Evolutionary conservation across 2,113 vertebrate genomes (phyloP).

Genomic region (Nestor notabilis): DNA sequence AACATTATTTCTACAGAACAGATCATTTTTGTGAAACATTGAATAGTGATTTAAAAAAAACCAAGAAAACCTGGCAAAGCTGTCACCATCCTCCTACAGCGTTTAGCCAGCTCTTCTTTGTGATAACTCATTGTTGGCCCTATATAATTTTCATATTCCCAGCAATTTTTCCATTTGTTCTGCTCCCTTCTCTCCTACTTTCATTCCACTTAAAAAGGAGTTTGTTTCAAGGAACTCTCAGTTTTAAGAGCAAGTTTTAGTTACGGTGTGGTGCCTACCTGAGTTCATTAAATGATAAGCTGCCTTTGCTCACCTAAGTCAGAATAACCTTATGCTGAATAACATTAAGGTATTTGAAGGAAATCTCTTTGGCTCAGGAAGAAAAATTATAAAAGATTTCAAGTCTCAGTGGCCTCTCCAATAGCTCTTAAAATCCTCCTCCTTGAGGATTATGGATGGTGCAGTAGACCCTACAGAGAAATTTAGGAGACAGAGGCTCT

Average conservation of each 20-base stretch:
- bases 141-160: conserved; percentile 17
- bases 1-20: neutral
- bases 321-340: neutral
- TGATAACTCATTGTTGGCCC: conserved; percentile 33
- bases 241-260: neutral
- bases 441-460: neutral
- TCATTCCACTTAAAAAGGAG: neutral
- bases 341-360: neutral
- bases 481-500: conserved; percentile 42
- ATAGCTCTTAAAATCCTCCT: neutral
- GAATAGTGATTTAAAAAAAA: neutral
- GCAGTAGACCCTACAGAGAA: neutral
- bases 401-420: neutral
- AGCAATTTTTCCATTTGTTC: conserved; percentile 20
- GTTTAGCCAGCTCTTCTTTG: conserved; percentile 50
- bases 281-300: neutral
- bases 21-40: neutral
- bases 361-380: neutral
- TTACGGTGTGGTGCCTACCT: neutral
- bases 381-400: neutral
- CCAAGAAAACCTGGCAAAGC: conserved; percentile 34
- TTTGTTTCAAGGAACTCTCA: neutral
- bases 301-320: neutral
- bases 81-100: conserved; percentile 46
- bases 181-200: neutral